Evolutionary conservation across 2,888 invertebrate genomes (phyloP), one percentile per base, ranked within the genome.

Genomic region (Drosophila affinis): DNA sequence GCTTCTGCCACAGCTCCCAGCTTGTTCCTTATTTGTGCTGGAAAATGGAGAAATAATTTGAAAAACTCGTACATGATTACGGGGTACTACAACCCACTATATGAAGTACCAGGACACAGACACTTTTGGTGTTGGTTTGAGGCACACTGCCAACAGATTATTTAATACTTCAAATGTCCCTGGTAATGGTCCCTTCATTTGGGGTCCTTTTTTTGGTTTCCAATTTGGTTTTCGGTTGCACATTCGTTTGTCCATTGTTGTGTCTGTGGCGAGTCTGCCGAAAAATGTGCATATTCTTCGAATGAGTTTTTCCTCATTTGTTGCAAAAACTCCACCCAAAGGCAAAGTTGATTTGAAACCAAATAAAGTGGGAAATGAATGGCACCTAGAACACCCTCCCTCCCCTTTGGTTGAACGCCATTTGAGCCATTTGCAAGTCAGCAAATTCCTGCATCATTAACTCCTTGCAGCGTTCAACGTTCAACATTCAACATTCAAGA

Each of bases 91-190:
- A 32, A 32, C 9, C 9, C 54, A 52, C 76, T 24, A 24, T 24
- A 24, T 24, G 24, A 24, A 24, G 24, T 29, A 79, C 70, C 58
- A 53, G 69, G 54, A 77, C 49, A 67, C 60, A 67, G 44, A 63
- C 21, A 62, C 44, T 71, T 71, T 68, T 55, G 68, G 60, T 73
- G 62, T 65, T 56, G 70, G 67, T 75, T 60, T 78, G 88, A 82
- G 39, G 78, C 88, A 89, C 88, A 89, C 85, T 86, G 85, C 86
- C 89, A 79, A 88, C 89, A 86, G 89, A 86, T 86, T 86, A 86
- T 89, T 86, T 89, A 88, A 87, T 86, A 86, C 81, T 87, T 87
- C 87, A 80, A 86, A 75, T 85, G 81, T 84, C 78, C 24, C 21
- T 21, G 21, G 21, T 21, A 3, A 3, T 84, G 78, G 70, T 53